phyloP scores from a whole-genome alignment of 2,113 vertebrate species.

The Hemiscyllium ocellatum region DNA sequence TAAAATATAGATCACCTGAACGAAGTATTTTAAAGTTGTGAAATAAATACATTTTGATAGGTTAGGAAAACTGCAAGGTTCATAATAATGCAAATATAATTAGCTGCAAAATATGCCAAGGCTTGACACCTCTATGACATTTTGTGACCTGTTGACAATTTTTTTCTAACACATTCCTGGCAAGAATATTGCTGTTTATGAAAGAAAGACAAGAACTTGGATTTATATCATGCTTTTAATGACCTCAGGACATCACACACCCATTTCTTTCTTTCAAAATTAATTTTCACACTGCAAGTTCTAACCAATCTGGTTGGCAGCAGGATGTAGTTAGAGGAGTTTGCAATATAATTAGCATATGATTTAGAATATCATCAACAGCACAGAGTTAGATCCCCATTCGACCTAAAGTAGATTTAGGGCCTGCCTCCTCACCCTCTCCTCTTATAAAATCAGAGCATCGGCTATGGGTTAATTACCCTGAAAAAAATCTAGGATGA shows the following conservation, averaged over 20 bases:
- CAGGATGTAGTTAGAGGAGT: no score
- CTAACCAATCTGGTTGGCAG: background rate
- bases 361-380: no score
- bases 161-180: background rate
- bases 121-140: background rate
- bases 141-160: background rate
- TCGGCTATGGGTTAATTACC: no score
- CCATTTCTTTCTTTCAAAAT: background rate
- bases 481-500: no score
- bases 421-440: no score
- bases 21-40: background rate
- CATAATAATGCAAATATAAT: background rate
- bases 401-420: no score
- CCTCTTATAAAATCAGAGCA: no score
- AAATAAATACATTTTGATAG: background rate
- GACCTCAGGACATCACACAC: background rate
- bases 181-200: background rate
- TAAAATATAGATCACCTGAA: background rate
- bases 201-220: background rate
- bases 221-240: background rate
- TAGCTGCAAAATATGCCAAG: background rate
- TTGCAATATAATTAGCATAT: no score
- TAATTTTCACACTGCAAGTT: background rate
- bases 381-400: no score
- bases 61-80: background rate